Conservation (phyloP, 2,888 invertebrate genomes). For the Eilema griseolum region DNA sequence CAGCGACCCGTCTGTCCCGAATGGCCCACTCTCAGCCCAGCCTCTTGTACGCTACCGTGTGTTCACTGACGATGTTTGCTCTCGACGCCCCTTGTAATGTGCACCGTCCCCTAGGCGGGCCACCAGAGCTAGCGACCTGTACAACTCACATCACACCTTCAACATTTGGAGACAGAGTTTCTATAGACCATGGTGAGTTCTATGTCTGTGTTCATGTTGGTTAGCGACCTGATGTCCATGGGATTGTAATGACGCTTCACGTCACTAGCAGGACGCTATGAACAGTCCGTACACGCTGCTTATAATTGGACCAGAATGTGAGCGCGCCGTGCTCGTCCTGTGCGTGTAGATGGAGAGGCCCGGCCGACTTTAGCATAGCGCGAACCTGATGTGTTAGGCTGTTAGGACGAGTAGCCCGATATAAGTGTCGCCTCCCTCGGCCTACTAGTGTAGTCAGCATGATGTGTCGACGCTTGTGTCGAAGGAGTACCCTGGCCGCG, state of each 20-base stretch:
- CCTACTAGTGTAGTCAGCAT: no score
- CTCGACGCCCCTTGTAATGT: background rate
- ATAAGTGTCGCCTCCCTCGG: no score
- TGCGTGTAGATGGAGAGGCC: no score
- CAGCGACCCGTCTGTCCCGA: no score
- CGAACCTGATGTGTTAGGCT: background rate
- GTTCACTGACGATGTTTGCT: background rate
- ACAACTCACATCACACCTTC: constrained; percentile 9
- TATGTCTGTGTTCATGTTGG: background rate
- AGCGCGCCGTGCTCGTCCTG: no score
- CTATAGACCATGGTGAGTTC: constrained; percentile 17
- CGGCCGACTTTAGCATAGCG: no score
- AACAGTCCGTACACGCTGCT: no score
- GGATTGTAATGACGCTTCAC: background rate
- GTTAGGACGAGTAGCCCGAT: background rate
- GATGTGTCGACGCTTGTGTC: background rate
- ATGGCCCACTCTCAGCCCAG: no score
- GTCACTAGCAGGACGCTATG: no score
- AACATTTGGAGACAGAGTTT: constrained; percentile 9
- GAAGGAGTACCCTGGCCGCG: no score
- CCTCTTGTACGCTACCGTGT: background rate
- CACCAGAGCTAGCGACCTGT: constrained; percentile 16
- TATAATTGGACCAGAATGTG: no score
- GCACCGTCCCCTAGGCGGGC: background rate
- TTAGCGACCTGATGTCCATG: background rate